These are phyloP conservation scores for Lordiphosa mommai DNA, from an alignment of 1,140 invertebrate genomes.

Conservation along the genomic window DNA sequence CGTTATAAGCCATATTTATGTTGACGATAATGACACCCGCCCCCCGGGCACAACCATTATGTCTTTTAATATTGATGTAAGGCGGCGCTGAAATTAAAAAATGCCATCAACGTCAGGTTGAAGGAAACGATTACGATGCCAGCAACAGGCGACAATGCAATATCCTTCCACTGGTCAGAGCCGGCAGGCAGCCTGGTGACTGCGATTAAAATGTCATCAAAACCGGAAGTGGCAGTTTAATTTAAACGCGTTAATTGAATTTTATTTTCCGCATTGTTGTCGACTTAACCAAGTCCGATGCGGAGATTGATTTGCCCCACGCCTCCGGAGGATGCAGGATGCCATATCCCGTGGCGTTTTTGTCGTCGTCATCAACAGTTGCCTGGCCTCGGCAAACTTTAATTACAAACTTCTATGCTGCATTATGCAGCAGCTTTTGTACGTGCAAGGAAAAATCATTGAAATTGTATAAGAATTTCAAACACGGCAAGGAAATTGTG, in stretches of 20 bases:
- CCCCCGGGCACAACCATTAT: constrained; percentile 40
- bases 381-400: constrained; percentile 61
- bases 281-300: constrained; percentile 26
- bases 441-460: neutral
- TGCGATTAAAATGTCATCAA: constrained; percentile 78
- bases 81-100: constrained; percentile 13
- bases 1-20: constrained; percentile 52
- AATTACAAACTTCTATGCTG: constrained; percentile 57
- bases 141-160: constrained; percentile 22
- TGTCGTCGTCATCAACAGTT: constrained; percentile 12
- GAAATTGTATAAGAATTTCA: constrained; percentile 9
- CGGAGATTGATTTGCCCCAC: constrained; percentile 63
- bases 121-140: constrained; percentile 13
- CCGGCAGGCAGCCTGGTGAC: constrained; percentile 12
- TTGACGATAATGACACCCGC: constrained; percentile 38
- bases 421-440: constrained; percentile 42
- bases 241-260: constrained; percentile 79
- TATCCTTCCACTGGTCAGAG: neutral
- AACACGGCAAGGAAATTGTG: constrained; percentile 30
- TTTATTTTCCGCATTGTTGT: constrained; percentile 68
- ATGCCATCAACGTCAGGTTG: constrained; percentile 7
- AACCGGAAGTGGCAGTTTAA: constrained; percentile 79
- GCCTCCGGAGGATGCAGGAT: constrained; percentile 14
- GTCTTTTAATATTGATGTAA: constrained; percentile 51
- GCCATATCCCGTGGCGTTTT: constrained; percentile 32